Percentiles rank a stretch among this genome's conserved stretches.
These are phyloP conservation scores for Xestia xanthographa DNA, from an alignment of 2,888 invertebrate species.

Conservation along the genomic window DNA sequence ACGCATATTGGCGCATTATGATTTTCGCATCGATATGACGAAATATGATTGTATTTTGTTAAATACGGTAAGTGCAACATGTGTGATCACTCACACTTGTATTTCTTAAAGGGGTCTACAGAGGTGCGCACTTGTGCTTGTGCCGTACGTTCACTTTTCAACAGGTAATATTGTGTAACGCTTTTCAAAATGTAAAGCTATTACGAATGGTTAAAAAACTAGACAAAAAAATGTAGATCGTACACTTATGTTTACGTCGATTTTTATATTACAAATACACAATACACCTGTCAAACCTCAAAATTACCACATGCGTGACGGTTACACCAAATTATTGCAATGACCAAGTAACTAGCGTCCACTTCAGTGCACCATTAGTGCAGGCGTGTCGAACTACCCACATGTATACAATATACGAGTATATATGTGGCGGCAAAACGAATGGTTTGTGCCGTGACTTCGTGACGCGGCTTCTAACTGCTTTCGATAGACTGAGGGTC, in stretches of 20 bases:
- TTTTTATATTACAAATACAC: neutral
- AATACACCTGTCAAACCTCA: neutral
- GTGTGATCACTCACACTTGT: neutral
- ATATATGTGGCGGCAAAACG: constrained; percentile 49
- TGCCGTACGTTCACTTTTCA: neutral
- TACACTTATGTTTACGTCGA: neutral
- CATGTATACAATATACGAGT: neutral
- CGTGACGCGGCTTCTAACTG: constrained; percentile 65
- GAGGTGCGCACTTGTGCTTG: neutral
- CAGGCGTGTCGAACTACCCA: constrained; percentile 30
- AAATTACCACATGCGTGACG: constrained; percentile 12
- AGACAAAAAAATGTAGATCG: neutral
- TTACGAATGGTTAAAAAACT: neutral
- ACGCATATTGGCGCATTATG: constrained; percentile 16
- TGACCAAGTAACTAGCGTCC: constrained; percentile 19
- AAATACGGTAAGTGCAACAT: neutral
- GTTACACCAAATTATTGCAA: constrained; percentile 13
- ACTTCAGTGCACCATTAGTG: constrained; percentile 31
- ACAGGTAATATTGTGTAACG: neutral
- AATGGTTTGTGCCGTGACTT: constrained; percentile 65
- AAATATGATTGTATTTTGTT: neutral
- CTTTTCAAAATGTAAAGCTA: neutral
- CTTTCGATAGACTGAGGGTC: neutral
- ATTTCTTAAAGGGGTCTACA: neutral
- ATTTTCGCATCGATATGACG: neutral